Percentiles rank a stretch among this genome's conserved stretches.
Conservation (phyloP, 2,888 invertebrate genomes). For the Tigriopus californicus region DNA sequence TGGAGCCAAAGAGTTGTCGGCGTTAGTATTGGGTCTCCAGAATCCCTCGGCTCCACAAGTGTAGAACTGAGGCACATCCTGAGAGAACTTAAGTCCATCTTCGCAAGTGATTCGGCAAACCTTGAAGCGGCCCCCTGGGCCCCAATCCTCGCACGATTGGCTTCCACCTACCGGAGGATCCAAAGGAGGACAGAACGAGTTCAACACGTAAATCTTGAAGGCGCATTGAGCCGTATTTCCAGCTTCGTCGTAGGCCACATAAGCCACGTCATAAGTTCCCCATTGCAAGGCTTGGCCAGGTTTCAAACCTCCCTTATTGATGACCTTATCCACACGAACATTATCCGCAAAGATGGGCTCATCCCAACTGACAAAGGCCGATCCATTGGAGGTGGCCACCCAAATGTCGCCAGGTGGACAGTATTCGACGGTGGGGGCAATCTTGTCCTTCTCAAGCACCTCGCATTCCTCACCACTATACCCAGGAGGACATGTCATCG, state of each 20-base stretch:
- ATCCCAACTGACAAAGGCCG: slow-evolving; percentile 75
- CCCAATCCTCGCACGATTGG: slow-evolving; percentile 86
- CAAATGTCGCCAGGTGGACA: slow-evolving; percentile 75
- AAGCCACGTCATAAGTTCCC: slow-evolving; percentile 81
- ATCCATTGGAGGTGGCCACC: slow-evolving; percentile 80
- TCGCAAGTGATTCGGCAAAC: slow-evolving; percentile 81
- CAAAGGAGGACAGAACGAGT: slow-evolving; percentile 76
- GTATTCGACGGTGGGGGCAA: slow-evolving; percentile 64
- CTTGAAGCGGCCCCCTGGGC: slow-evolving; percentile 85
- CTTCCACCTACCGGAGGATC: slow-evolving; percentile 75
- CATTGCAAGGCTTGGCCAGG: slow-evolving; percentile 72
- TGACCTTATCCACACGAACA: slow-evolving; percentile 53
- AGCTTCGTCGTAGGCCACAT: slow-evolving; percentile 77
- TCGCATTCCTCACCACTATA: slow-evolving; percentile 69
- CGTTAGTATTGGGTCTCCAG: slow-evolving; percentile 65
- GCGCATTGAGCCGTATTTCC: slow-evolving; percentile 78
- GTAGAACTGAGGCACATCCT: slow-evolving; percentile 85
- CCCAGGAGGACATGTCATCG: slow-evolving; percentile 67
- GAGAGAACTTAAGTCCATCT: slow-evolving; percentile 64
- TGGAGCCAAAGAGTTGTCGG: slow-evolving; percentile 14
- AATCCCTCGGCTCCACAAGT: slow-evolving; percentile 95
- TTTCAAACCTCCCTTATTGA: slow-evolving; percentile 65
- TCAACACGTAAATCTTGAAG: slow-evolving; percentile 73
- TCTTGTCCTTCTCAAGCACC: slow-evolving; percentile 61
- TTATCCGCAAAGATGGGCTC: slow-evolving; percentile 78